Percentiles rank a stretch among this genome's conserved stretches.
Conservation (phyloP, 2,113 vertebrate genomes). For the Malurus cyaneus region DNA sequence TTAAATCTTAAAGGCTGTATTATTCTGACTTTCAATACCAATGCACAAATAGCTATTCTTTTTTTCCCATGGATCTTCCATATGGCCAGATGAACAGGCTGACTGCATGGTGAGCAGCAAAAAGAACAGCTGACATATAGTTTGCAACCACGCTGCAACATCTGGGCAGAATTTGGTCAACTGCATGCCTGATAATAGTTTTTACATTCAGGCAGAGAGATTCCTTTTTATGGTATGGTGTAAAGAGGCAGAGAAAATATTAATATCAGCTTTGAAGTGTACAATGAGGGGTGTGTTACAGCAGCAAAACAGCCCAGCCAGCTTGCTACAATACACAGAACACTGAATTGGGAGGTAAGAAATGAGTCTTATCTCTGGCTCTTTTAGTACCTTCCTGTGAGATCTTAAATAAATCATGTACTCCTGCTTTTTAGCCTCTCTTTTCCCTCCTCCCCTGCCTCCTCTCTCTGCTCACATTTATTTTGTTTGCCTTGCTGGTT, state of each 20-base stretch:
- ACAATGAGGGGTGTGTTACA: neutral
- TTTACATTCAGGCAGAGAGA: constrained; percentile 28
- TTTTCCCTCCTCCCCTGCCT: neutral
- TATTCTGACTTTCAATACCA: constrained; percentile 68
- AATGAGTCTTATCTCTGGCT: neutral
- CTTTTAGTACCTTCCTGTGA: neutral
- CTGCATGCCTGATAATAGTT: constrained; percentile 49
- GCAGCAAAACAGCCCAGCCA: neutral
- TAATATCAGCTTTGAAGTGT: constrained; percentile 1
- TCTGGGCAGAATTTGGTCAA: constrained; percentile 71
- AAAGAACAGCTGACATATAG: constrained; percentile 71
- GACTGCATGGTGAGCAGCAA: constrained; percentile 61
- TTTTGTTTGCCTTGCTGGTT: neutral
- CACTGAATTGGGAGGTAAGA: neutral
- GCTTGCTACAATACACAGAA: neutral
- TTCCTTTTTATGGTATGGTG: neutral
- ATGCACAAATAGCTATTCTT: constrained; percentile 64
- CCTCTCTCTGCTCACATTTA: neutral
- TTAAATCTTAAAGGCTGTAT: constrained; percentile 76
- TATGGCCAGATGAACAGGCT: constrained; percentile 72
- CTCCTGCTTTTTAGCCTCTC: neutral
- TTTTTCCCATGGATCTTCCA: constrained; percentile 69
- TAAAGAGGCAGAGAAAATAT: constrained; percentile 19
- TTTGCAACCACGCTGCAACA: constrained; percentile 63
- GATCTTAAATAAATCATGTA: neutral